Conservation (phyloP, 2,113 vertebrate genomes). For the Ctenomys sociabilis region DNA sequence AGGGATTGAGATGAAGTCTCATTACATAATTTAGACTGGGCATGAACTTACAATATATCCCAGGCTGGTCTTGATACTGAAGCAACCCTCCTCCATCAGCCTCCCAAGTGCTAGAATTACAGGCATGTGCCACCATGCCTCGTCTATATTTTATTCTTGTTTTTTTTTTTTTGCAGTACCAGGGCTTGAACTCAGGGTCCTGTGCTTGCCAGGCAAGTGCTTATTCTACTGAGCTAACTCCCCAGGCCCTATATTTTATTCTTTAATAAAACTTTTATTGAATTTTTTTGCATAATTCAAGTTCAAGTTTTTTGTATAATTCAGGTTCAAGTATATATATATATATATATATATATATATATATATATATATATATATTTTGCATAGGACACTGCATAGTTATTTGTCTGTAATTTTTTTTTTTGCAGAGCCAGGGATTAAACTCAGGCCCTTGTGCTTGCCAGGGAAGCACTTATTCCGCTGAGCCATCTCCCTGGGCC, state of each 20-base stretch:
- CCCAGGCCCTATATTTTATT: neutral
- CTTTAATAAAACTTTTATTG: neutral
- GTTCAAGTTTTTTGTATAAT: neutral
- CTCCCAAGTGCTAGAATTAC: neutral
- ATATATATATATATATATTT: neutral
- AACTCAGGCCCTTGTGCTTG: no score
- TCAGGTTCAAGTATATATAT: neutral
- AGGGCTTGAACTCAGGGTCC: no score
- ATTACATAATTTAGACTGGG: neutral
- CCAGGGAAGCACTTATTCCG: no score
- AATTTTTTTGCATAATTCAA: neutral
- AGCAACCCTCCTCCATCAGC: neutral
- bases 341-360: no score
- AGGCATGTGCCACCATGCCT: neutral
- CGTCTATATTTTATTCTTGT: neutral
- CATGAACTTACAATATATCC: neutral
- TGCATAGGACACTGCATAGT: neutral
- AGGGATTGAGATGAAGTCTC: neutral
- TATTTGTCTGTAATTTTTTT: slow-evolving; percentile 9
- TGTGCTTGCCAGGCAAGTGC: no score
- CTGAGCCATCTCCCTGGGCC: no score
- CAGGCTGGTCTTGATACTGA: neutral
- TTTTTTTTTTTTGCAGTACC: no score
- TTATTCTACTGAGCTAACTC: no score
- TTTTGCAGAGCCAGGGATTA: no score